phyloP scores from a whole-genome alignment of 2,888 invertebrate genomes.

The Rhagonycha fulva region DNA sequence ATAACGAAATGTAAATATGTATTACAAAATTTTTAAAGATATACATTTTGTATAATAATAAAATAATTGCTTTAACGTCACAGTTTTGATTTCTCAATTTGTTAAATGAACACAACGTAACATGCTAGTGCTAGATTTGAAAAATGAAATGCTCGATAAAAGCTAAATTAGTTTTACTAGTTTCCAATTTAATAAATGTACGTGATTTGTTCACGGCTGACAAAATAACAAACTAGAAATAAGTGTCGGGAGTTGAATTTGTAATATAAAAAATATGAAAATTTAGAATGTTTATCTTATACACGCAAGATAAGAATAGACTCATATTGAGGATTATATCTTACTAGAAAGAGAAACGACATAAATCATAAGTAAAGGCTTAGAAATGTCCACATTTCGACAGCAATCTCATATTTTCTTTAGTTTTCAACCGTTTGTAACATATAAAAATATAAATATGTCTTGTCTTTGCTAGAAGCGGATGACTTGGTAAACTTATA shows the following conservation, averaged over 20 bases:
- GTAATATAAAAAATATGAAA: constrained; percentile 9
- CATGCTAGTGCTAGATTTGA: background rate
- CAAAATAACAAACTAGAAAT: constrained; percentile 8
- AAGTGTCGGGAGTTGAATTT: constrained; percentile 4
- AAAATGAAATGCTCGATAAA: constrained; percentile 7
- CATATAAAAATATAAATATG: constrained; percentile 53
- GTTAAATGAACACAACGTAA: background rate
- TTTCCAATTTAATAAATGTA: constrained; percentile 11
- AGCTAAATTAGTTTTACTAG: constrained; percentile 11
- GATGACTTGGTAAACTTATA: constrained; percentile 51
- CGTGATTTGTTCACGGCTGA: constrained; percentile 9
- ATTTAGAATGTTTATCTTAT: constrained; percentile 32
- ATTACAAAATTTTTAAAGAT: too few species aligned
- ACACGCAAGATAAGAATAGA: constrained; percentile 16
- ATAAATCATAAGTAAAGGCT: constrained; percentile 49
- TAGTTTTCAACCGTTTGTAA: constrained; percentile 48
- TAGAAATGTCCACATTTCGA: constrained; percentile 49
- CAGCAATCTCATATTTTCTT: constrained; percentile 49
- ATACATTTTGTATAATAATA: background rate
- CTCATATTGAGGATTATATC: constrained; percentile 37
- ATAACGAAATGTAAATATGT: too few species aligned
- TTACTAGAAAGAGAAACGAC: constrained; percentile 30
- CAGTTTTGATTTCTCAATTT: constrained; percentile 4
- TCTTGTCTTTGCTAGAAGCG: constrained; percentile 46
- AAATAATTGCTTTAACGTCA: background rate